phyloP scores from a whole-genome alignment of 2,888 invertebrate species.

The Sturmia bella region DNA sequence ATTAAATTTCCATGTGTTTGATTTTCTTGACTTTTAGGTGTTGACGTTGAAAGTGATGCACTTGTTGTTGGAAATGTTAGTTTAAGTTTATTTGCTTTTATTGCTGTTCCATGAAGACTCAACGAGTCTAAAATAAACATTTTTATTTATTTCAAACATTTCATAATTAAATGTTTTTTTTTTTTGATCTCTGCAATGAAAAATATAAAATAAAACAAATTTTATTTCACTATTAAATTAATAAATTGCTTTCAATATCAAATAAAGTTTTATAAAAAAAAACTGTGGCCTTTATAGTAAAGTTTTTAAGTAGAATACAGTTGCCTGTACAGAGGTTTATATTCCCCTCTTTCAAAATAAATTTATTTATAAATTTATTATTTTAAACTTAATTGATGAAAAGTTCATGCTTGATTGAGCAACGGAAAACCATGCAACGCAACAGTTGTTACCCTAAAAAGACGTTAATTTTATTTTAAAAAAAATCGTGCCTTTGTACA shows the following conservation, averaged over 20 bases:
- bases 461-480: too few species aligned
- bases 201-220: constrained; percentile 24
- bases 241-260: too few species aligned
- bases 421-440: too few species aligned
- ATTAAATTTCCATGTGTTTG: constrained; percentile 14
- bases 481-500: too few species aligned
- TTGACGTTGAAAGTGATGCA: constrained; percentile 1
- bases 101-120: constrained; percentile 64
- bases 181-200: constrained; percentile 13
- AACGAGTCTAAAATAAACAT: constrained; percentile 71
- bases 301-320: constrained; percentile 1
- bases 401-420: constrained; percentile 28
- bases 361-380: background rate
- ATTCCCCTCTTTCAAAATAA: constrained; percentile 28
- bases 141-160: constrained; percentile 25
- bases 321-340: constrained; percentile 38
- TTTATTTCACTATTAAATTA: too few species aligned
- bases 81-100: constrained; percentile 5
- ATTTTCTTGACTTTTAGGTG: constrained; percentile 37
- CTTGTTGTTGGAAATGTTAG: constrained; percentile 13
- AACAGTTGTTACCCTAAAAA: too few species aligned
- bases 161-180: background rate
- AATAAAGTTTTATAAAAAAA: background rate
- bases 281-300: constrained; percentile 33
- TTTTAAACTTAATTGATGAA: background rate